Conservation (phyloP, 1,140 invertebrate genomes). For the Ooceraea biroi region DNA sequence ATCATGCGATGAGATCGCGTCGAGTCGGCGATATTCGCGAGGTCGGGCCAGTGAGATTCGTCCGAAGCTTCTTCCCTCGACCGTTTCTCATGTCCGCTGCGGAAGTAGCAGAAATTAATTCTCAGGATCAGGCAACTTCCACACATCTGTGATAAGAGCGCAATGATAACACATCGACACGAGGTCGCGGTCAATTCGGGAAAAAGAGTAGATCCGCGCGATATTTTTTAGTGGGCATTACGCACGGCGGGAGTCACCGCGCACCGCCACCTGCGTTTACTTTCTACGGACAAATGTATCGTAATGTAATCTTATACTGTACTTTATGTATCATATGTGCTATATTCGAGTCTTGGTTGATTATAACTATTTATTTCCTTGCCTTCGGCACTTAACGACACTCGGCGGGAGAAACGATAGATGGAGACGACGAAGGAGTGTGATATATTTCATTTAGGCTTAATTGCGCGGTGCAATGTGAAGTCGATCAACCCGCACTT, state of each 20-base stretch:
- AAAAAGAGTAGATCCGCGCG: slow-evolving; percentile 26
- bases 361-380: no score
- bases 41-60: background rate
- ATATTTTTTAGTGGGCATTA: slow-evolving; percentile 64
- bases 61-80: slow-evolving; percentile 34
- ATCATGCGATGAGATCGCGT: slow-evolving; percentile 87
- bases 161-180: slow-evolving; percentile 63
- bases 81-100: slow-evolving; percentile 21
- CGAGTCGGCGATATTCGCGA: background rate
- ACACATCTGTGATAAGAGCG: slow-evolving; percentile 74
- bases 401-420: no score
- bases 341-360: no score
- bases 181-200: slow-evolving; percentile 1
- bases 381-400: no score
- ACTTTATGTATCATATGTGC: background rate
- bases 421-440: no score
- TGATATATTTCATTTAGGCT: slow-evolving; percentile 58
- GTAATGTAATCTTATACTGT: slow-evolving; percentile 63
- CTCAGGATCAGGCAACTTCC: slow-evolving; percentile 67
- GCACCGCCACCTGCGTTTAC: slow-evolving; percentile 52
- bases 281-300: slow-evolving; percentile 48
- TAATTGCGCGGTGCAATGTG: slow-evolving; percentile 19
- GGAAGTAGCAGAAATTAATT: slow-evolving; percentile 30
- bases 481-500: slow-evolving; percentile 3
- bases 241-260: background rate